phyloP scores from a whole-genome alignment of 1,140 invertebrate species.

The Andricus grossulariae region DNA sequence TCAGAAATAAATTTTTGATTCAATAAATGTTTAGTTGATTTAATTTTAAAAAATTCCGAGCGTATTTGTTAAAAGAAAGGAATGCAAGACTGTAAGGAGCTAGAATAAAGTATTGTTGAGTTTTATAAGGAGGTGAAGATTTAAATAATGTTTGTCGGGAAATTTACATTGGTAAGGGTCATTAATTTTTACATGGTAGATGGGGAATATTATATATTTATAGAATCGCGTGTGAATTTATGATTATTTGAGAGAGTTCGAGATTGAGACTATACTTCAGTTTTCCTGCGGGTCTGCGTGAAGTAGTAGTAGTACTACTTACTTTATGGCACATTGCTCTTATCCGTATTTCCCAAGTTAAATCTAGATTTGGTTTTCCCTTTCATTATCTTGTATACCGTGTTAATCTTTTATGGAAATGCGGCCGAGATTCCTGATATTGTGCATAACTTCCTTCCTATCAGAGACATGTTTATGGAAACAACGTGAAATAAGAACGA shows the following conservation, averaged over 20 bases:
- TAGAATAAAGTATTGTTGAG: no score
- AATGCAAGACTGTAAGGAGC: no score
- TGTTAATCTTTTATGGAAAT: constrained; percentile 17
- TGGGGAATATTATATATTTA: constrained; percentile 6
- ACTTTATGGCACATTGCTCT: constrained; percentile 16
- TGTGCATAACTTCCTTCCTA: constrained; percentile 15
- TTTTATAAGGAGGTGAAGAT: no score
- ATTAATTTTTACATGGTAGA: neutral
- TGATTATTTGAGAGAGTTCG: constrained; percentile 17
- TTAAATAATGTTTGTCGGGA: no score
- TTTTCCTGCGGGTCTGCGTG: neutral
- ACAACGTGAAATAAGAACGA: neutral
- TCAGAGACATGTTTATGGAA: neutral
- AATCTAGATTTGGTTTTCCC: constrained; percentile 24
- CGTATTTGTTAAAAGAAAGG: no score
- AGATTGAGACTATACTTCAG: neutral
- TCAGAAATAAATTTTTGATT: no score
- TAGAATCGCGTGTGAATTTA: constrained; percentile 11
- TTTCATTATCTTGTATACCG: constrained; percentile 8
- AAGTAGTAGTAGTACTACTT: constrained; percentile 15
- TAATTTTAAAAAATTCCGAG: no score
- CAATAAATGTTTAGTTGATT: no score
- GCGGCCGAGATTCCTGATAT: constrained; percentile 7
- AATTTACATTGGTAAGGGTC: no score
- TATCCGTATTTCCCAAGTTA: constrained; percentile 21